Evolutionary conservation across 2,888 invertebrate species (phyloP).

Genomic region (Hofmannophila pseudospretella): DNA sequence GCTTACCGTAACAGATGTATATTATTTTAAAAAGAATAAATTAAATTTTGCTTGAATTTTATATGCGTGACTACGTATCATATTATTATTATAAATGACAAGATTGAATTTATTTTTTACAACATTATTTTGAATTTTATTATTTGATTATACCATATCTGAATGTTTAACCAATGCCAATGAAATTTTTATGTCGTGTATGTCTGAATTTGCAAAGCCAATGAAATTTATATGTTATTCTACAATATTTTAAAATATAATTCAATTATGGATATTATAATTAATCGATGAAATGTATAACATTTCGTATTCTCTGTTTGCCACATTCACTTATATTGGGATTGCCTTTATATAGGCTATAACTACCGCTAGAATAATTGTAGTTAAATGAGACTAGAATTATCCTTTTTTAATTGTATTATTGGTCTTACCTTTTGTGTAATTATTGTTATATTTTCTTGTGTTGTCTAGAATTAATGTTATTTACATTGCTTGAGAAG

Average conservation of each 20-base stretch:
- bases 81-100: slow-evolving; percentile 3
- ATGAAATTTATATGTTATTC: not conserved
- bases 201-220: not conserved
- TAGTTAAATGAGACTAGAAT: not conserved
- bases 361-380: too few relatives aligned
- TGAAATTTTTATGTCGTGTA: not conserved
- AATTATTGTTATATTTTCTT: not conserved
- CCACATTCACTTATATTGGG: too few relatives aligned
- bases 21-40: slow-evolving; percentile 51
- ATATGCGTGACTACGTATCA: slow-evolving; percentile 5
- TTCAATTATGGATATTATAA: not conserved
- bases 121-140: slow-evolving; percentile 2
- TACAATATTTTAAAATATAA: slow-evolving; percentile 1
- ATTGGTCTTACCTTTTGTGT: not conserved
- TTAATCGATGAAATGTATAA: too few relatives aligned
- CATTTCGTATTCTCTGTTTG: not conserved
- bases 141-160: too few relatives aligned
- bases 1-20: slow-evolving; percentile 53
- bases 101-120: slow-evolving; percentile 2
- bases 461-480: not conserved
- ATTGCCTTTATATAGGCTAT: too few relatives aligned
- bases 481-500: not conserved
- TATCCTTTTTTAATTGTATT: not conserved
- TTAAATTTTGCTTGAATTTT: slow-evolving; percentile 28
- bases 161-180: not conserved